Conservation (phyloP, 2,888 invertebrate genomes). For the Parnassius orleans region DNA sequence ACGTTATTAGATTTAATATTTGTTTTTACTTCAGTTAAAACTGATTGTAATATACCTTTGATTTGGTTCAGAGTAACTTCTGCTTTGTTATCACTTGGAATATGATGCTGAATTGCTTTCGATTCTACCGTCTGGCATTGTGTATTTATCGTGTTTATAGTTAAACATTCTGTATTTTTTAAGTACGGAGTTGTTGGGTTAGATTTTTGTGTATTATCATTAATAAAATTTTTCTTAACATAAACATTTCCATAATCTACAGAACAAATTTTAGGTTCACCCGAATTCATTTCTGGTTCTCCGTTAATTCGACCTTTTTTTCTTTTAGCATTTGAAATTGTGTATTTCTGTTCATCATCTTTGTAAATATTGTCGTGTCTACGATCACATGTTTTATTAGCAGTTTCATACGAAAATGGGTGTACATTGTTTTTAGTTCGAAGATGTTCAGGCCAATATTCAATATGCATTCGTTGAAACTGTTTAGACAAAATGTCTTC, state of each 20-base stretch:
- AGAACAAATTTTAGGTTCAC: conserved; percentile 44
- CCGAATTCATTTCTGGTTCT: conserved; percentile 28
- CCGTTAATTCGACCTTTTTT: conserved; percentile 26
- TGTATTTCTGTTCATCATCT: conserved; percentile 18
- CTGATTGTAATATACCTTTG: conserved; percentile 62
- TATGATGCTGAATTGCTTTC: conserved; percentile 36
- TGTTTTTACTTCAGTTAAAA: conserved; percentile 63
- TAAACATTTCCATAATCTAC: conserved; percentile 53
- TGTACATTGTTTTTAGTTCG: conserved; percentile 36
- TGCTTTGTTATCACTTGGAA: conserved; percentile 47
- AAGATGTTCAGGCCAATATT: conserved; percentile 41
- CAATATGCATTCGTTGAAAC: conserved; percentile 34
- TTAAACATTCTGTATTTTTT: conserved; percentile 45
- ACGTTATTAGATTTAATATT: conserved; percentile 40
- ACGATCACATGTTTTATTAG: background rate
- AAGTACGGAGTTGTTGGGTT: conserved; percentile 25
- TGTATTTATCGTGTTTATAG: conserved; percentile 39
- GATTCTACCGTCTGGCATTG: conserved; percentile 48
- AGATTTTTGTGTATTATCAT: conserved; percentile 26
- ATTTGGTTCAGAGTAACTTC: conserved; percentile 63
- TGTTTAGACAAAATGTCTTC: conserved; percentile 37
- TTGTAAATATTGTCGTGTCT: conserved; percentile 18
- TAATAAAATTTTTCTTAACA: conserved; percentile 34
- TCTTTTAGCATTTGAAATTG: conserved; percentile 26
- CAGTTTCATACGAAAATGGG: conserved; percentile 30